Evolutionary conservation across 2,113 vertebrate genomes (phyloP), one percentile per base, ranked within the genome.

Genomic region (Columbina picui): DNA sequence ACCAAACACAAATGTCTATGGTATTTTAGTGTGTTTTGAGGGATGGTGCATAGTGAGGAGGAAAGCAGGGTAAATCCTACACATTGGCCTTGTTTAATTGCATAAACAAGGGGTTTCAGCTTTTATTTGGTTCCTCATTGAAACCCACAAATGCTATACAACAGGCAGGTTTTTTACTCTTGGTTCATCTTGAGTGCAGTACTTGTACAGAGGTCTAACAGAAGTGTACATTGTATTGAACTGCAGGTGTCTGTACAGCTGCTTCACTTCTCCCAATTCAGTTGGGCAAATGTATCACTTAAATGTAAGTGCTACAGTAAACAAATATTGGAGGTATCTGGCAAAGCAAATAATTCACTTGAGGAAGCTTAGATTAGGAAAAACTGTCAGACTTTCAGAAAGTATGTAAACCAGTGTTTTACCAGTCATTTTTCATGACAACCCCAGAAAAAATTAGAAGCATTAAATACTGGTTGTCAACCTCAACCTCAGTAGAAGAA

Each of bases 201-300:
- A 14, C 15, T 89, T 52, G 5, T 61, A 45, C 18, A 30, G 61
- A 25, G 12, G 18, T 90, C n/a, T n/a, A 16, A 50, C 13, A 27
- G 41, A 9, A 26, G 6, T 41, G 39, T 36, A 4, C 6, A 0
- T 0, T 47, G 34, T 67, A 2, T 21, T 34, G 52, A 43, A 12
- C 39, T 89, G n/a, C 13, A 41, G 34, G 69, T 85, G 4, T 43
- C 68, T 63, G 0, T 59, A 12, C 20, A 50, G 59, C 50, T 79
- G 52, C 22, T 79, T 89, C 8, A 2, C 43, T 69, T 76, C 32
- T 91, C 23, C 15, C 22, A 6, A 4, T 63, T 69, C 21, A 12
- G 2, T 30, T 60, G 45, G 39, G 50, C 20, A 36, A 25, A 11
- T 39, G 2, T 32, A 16, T 20, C 61, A 50, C 23, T 55, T 88